Evolutionary conservation across 2,797 vertebrate genomes (phyloP).

Genomic region (Rhynchonycteris naso): DNA sequence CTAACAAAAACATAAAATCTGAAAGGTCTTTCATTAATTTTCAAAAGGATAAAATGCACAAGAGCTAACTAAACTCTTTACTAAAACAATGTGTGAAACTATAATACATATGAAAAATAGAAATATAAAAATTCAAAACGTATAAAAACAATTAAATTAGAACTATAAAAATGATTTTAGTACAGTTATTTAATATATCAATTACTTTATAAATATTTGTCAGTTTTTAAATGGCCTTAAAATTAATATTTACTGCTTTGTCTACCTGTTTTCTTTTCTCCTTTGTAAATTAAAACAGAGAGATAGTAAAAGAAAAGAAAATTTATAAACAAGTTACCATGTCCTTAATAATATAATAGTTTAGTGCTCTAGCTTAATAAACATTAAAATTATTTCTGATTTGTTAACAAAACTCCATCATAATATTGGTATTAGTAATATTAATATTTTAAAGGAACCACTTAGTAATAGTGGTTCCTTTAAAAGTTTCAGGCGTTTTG

Average conservation of each 20-base stretch:
- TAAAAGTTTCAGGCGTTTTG: neutral
- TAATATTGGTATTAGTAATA: no score
- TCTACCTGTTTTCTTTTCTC: neutral
- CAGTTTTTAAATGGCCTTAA: constrained; percentile 34
- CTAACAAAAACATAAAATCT: constrained; percentile 51
- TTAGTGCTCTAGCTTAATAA: neutral
- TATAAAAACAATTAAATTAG: neutral
- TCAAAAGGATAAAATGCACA: constrained; percentile 18
- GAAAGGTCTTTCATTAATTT: neutral
- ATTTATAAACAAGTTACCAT: constrained; percentile 25
- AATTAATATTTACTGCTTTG: constrained; percentile 44
- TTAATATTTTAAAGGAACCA: no score
- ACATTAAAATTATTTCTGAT: constrained; percentile 33
- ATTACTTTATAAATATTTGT: neutral
- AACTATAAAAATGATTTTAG: neutral
- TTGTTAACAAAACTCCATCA: constrained; percentile 45
- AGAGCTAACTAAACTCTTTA: neutral
- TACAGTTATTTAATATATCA: neutral
- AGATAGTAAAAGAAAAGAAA: constrained; percentile 37
- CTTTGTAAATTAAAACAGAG: constrained; percentile 8
- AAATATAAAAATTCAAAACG: neutral
- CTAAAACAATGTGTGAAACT: neutral
- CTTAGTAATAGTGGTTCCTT: neutral
- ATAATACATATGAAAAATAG: constrained; percentile 17
- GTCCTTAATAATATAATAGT: neutral